Evolutionary conservation across 2,888 invertebrate genomes (phyloP).

Genomic region (Xanthia togata): DNA sequence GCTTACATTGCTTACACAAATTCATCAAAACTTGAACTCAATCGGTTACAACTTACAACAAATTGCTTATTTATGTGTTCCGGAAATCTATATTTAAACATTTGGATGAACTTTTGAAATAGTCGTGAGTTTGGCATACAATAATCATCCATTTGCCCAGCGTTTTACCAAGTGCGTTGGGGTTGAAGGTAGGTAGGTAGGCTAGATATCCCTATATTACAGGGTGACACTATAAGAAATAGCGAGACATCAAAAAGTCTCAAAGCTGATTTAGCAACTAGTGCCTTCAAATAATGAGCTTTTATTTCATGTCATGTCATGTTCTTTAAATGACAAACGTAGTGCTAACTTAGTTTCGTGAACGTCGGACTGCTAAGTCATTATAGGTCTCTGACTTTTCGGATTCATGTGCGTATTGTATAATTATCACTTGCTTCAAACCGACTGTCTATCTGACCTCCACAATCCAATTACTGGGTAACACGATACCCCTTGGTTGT

Average conservation of each 20-base stretch:
- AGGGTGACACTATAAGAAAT: not conserved
- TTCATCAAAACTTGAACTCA: conserved; percentile 61
- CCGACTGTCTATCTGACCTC: too few species aligned
- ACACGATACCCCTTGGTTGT: too few species aligned
- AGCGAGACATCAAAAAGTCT: too few species aligned
- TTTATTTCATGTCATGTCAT: not conserved
- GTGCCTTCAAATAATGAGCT: not conserved
- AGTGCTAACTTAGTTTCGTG: too few species aligned
- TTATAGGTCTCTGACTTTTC: too few species aligned
- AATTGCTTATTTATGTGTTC: conserved; percentile 25
- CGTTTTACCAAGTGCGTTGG: not conserved
- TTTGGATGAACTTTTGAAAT: not conserved
- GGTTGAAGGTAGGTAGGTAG: too few species aligned
- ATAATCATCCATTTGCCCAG: too few species aligned
- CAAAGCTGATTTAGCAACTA: not conserved
- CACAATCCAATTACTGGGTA: too few species aligned
- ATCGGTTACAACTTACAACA: conserved; percentile 30
- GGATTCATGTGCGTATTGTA: too few species aligned
- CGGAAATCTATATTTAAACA: not conserved
- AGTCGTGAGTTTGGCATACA: not conserved
- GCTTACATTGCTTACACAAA: conserved; percentile 50
- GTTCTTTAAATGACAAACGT: not conserved
- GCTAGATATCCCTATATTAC: not conserved
- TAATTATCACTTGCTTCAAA: too few species aligned
- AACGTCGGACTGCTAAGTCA: too few species aligned